Evolutionary conservation across 2,797 vertebrate genomes (phyloP), one percentile per base, ranked within the genome.

Genomic region (Pangasius larnaudii): DNA sequence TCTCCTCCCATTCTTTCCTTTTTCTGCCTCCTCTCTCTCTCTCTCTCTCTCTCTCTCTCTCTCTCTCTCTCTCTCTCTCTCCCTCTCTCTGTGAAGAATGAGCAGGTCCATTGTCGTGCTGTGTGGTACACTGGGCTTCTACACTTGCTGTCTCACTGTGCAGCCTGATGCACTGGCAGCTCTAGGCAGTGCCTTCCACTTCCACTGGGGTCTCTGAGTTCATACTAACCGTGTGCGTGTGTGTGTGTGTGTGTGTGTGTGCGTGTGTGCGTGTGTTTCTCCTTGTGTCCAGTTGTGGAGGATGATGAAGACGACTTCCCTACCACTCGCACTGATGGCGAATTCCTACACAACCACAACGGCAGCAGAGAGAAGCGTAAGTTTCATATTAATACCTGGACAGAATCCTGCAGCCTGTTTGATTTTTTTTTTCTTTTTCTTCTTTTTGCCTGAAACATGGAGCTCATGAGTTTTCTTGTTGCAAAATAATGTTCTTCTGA

Each of bases 241-340:
- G 46, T 78, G 27, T 39, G 36, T 39, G 36, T 39, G 36, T 78
- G 49, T 53, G 77, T 79, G 69, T 71, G 67, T 71, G 67, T 53
- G 77, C 58, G 71, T 74, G 71, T 72, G 71, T 42, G 71, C 51
- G 72, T 81, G n/a, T 78, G 42, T 78, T 10, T 82, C 14, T 86
- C 22, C 22, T 14, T 67, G 36, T 69, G 91, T 93, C 88, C 93
- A 97, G 96, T 96, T 91, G 97, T 97, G 91, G 98, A 99, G 95
- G 98, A 98, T 51, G 97, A 99, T 88, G 98, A 99, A 94, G 98
- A 99, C 79, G 98, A 97, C 89, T 99, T 99, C 89, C 97, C 96
- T 84, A 96, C 91, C 93, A 95, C 97, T 87, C 98, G 96, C 90
- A 89, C 97, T 0, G 97, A 99, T 83, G 96, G 97, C 2, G 98